Conservation (phyloP, 1,140 invertebrate species). For the Saccostrea echinata region DNA sequence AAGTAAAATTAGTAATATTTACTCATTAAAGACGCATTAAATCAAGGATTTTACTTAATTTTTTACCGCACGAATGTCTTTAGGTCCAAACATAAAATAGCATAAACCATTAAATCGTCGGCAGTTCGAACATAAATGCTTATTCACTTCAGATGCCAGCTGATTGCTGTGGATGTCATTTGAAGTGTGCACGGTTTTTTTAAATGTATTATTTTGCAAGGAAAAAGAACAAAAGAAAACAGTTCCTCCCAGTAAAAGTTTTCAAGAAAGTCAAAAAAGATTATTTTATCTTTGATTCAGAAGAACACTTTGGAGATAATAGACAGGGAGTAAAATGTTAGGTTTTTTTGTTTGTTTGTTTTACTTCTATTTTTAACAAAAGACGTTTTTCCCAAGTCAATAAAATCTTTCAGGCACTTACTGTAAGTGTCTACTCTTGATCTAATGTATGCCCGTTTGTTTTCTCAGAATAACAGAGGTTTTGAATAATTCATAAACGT, state of each 20-base stretch:
- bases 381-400: not conserved
- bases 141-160: not conserved
- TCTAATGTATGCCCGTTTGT: not conserved
- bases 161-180: not conserved
- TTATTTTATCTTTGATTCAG: not conserved
- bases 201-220: not conserved
- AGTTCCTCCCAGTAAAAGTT: not conserved
- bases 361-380: not conserved
- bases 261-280: not conserved
- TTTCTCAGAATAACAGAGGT: not conserved
- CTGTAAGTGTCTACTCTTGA: not conserved
- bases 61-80: too few relatives aligned
- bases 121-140: too few relatives aligned
- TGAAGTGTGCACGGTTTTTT: not conserved
- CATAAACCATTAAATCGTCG: too few relatives aligned
- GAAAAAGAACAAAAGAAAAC: not conserved
- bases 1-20: too few relatives aligned
- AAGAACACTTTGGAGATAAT: not conserved
- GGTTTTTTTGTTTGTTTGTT: not conserved
- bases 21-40: too few relatives aligned
- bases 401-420: conserved; percentile 9
- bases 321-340: not conserved
- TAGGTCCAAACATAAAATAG: too few relatives aligned
- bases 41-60: too few relatives aligned
- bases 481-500: not conserved